Evolutionary conservation across 2,797 vertebrate species (phyloP).

Genomic region (Acipenser ruthenus): DNA sequence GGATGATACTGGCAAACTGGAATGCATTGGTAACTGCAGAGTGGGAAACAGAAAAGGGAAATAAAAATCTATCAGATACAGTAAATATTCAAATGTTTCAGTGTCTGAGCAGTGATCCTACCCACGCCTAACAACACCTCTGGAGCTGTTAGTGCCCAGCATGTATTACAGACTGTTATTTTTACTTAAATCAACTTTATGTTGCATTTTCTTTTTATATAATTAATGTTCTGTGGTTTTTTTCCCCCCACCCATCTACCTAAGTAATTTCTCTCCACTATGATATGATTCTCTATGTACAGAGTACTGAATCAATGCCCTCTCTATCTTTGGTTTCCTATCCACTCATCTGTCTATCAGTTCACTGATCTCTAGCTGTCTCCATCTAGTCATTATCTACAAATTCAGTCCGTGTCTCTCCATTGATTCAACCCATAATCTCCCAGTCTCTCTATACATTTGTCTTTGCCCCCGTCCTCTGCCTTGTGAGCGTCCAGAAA

Average conservation of each 20-base stretch:
- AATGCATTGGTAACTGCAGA: conserved; percentile 84
- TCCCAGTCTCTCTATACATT: conserved; percentile 28
- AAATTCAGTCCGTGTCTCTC: conserved; percentile 20
- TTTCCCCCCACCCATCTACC: too few species aligned
- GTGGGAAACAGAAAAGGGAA: conserved; percentile 21
- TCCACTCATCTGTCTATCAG: conserved; percentile 53
- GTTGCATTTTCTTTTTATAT: too few species aligned
- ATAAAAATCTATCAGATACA: background rate
- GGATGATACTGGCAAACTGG: conserved; percentile 90
- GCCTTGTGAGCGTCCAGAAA: conserved; percentile 4
- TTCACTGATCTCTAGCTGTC: conserved; percentile 49
- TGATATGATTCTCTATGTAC: too few species aligned
- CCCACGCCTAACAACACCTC: too few species aligned
- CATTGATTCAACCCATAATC: conserved; percentile 36
- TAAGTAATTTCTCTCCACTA: too few species aligned
- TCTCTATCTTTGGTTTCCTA: conserved; percentile 54
- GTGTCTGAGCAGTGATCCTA: too few species aligned
- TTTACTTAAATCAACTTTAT: too few species aligned
- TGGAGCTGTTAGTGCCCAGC: too few species aligned
- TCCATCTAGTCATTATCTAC: conserved; percentile 32
- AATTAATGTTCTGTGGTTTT: too few species aligned
- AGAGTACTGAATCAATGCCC: conserved; percentile 27
- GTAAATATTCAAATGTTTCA: too few species aligned
- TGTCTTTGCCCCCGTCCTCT: conserved; percentile 31
- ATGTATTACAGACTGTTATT: too few species aligned